Conservation (phyloP, 2,113 vertebrate species). For the Patagioenas fasciata region DNA sequence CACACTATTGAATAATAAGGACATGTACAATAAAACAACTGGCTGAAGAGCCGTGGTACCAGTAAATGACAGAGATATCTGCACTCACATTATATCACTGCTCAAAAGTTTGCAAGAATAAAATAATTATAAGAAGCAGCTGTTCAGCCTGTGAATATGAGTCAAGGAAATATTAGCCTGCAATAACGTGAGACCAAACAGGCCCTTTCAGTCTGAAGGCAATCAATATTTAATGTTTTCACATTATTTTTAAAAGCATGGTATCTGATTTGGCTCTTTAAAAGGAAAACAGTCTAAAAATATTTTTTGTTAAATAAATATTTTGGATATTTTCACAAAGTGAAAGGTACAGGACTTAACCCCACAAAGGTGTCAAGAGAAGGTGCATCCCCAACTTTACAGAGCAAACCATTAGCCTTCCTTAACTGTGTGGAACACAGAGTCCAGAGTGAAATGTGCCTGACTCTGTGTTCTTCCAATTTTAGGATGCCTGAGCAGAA, state of each 20-base stretch:
- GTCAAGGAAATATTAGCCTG: background rate
- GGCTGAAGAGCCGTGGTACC: background rate
- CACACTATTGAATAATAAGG: background rate
- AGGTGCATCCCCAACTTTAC: fast-evolving
- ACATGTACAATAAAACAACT: background rate
- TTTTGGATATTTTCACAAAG: background rate
- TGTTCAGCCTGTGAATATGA: background rate
- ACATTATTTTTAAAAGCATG: background rate
- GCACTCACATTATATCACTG: background rate
- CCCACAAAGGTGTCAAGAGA: background rate
- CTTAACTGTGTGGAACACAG: background rate
- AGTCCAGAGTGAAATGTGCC: background rate
- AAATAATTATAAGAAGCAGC: background rate
- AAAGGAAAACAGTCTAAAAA: background rate
- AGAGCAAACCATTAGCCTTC: background rate
- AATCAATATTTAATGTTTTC: background rate
- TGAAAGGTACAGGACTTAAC: background rate
- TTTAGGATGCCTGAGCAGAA: background rate
- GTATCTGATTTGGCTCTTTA: background rate
- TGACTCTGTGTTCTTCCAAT: background rate
- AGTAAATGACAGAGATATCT: background rate
- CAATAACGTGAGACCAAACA: background rate
- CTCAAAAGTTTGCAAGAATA: background rate
- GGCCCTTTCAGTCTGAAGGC: background rate
- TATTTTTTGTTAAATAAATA: background rate